Evolutionary conservation across 2,797 vertebrate genomes (phyloP).

Genomic region (Gallinago nigripennis): DNA sequence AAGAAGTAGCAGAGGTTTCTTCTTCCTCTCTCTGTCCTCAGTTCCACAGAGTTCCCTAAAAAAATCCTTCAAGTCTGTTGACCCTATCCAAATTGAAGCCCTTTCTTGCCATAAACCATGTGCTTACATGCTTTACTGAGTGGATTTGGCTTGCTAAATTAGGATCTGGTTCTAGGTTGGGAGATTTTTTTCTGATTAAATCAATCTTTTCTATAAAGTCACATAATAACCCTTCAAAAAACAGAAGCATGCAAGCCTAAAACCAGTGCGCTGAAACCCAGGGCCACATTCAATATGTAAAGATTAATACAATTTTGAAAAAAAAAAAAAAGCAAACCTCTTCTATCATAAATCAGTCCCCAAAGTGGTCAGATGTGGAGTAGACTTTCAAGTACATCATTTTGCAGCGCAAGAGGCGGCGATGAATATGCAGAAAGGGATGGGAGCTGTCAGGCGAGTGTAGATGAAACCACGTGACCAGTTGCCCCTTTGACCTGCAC

Average conservation of each 20-base stretch:
- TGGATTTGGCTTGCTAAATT: background rate
- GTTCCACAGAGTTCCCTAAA: background rate
- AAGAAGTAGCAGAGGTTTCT: background rate
- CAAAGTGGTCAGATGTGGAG: conserved; percentile 37
- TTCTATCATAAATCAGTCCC: conserved; percentile 22
- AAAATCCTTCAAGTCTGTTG: background rate
- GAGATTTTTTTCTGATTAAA: conserved; percentile 26
- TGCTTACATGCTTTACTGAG: background rate
- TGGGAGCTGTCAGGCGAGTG: background rate
- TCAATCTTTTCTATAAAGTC: conserved; percentile 16
- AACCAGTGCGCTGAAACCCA: background rate
- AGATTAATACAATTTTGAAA: conserved; percentile 35
- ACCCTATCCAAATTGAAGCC: background rate
- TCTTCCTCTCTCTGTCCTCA: background rate
- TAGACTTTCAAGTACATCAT: conserved; percentile 55
- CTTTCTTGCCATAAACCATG: background rate
- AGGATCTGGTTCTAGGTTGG: background rate
- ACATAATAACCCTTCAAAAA: background rate
- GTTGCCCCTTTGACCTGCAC: background rate
- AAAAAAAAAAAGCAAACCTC: background rate
- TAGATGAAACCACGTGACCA: background rate
- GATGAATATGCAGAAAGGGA: conserved; percentile 60
- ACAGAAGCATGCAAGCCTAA: background rate
- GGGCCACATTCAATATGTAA: background rate
- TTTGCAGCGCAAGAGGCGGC: conserved; percentile 15